Conservation (phyloP, 2,888 invertebrate species). For the Gerris lacustris region DNA sequence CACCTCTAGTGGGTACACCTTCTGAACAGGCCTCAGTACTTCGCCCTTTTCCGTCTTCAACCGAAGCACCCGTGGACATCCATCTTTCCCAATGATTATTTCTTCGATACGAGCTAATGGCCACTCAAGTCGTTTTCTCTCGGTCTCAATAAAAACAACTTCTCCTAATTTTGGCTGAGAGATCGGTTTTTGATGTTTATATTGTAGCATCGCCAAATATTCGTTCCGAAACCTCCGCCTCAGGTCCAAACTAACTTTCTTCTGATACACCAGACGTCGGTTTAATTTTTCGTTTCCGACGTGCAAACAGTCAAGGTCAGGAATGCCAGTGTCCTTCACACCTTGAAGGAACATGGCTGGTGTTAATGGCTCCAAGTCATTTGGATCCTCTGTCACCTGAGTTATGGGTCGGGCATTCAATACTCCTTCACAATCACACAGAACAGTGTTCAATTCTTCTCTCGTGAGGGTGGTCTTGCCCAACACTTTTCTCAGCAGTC, state of each 20-base stretch:
- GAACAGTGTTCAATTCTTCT: slow-evolving; percentile 19
- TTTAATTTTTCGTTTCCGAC: background rate
- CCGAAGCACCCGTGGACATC: background rate
- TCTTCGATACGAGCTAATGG: background rate
- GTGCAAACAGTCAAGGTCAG: background rate
- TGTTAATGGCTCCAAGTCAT: background rate
- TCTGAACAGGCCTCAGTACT: background rate
- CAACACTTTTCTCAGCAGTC: slow-evolving; percentile 15
- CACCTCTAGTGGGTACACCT: background rate
- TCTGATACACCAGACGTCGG: background rate
- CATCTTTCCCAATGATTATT: background rate
- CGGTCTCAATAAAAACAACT: background rate
- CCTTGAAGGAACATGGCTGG: background rate
- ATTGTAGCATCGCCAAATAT: background rate
- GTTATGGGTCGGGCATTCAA: slow-evolving; percentile 22
- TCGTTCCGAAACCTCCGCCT: background rate
- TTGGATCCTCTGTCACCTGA: slow-evolving; percentile 9
- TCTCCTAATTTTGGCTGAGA: background rate
- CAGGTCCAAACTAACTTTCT: background rate
- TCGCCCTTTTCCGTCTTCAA: background rate
- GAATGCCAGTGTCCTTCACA: background rate
- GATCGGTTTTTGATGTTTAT: background rate
- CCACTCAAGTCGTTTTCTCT: background rate
- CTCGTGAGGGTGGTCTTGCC: slow-evolving; percentile 10
- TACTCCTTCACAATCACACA: slow-evolving; percentile 17